phyloP scores from a whole-genome alignment of 2,797 vertebrate species.

The Pseudochirops corinnae region DNA sequence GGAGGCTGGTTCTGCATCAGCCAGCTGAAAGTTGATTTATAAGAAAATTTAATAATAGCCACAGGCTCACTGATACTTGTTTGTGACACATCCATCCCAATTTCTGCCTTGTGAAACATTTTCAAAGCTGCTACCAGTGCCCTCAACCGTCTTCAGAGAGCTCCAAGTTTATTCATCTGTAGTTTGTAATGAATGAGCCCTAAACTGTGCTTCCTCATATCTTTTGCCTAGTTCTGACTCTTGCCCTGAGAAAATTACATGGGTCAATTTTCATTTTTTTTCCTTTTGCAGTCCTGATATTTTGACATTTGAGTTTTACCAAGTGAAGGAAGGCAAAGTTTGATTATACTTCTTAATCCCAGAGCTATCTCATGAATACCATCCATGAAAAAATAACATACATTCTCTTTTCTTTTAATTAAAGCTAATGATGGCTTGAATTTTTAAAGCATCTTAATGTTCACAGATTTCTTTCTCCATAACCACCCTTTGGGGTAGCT shows the following conservation, averaged over 20 bases:
- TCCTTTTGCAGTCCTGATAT: not conserved
- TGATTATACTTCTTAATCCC: not conserved
- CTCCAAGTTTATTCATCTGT: conserved; percentile 37
- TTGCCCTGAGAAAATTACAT: conserved; percentile 32
- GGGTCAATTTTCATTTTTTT: not conserved
- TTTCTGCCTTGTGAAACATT: conserved; percentile 82
- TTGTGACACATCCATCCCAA: conserved; percentile 79
- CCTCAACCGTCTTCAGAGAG: conserved; percentile 52
- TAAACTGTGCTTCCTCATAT: conserved; percentile 32
- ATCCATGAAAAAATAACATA: not conserved
- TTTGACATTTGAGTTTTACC: not conserved
- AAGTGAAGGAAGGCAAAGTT: conserved; percentile 13
- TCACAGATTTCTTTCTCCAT: not conserved
- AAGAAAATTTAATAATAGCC: conserved; percentile 74
- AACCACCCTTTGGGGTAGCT: not conserved
- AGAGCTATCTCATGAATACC: not conserved
- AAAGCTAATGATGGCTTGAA: not conserved
- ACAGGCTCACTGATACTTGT: conserved; percentile 75
- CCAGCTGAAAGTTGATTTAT: conserved; percentile 72
- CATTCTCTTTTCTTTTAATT: not conserved
- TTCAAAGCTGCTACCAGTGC: conserved; percentile 65
- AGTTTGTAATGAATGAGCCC: conserved; percentile 41
- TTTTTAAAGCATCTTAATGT: not conserved
- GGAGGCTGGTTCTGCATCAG: conserved; percentile 46
- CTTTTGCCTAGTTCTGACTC: conserved; percentile 52